Conservation (phyloP, 2,797 vertebrate genomes). For the Lithobates sylvaticus region DNA sequence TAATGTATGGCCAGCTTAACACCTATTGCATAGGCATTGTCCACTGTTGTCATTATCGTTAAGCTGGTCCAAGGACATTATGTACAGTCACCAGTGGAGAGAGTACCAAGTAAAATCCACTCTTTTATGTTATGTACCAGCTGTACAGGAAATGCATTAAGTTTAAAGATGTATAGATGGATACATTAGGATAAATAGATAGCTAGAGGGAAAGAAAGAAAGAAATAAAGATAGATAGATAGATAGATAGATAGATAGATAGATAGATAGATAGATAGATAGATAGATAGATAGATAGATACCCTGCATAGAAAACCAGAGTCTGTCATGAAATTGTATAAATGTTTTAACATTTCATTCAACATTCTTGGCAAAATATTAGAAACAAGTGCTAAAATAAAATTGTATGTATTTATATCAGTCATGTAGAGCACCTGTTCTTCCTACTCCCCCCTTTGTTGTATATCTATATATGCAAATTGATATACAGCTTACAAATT, state of each 20-base stretch:
- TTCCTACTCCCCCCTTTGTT: background rate
- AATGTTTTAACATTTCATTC: too few species aligned
- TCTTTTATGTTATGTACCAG: background rate
- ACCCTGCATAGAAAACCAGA: background rate
- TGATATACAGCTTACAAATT: background rate
- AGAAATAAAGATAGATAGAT: conserved; percentile 59
- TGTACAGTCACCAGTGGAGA: background rate
- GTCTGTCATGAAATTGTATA: too few species aligned
- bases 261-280: conserved; percentile 19
- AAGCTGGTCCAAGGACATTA: background rate
- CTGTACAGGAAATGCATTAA: background rate
- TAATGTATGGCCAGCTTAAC: too few species aligned
- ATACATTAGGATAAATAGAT: too few species aligned
- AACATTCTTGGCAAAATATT: too few species aligned
- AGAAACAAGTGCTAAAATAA: too few species aligned
- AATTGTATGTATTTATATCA: too few species aligned
- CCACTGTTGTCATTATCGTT: background rate
- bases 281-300: conserved; percentile 23
- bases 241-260: conserved; percentile 12
- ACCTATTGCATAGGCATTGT: too few species aligned
- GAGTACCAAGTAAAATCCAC: background rate
- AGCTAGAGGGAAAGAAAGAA: too few species aligned
- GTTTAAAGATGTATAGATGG: background rate
- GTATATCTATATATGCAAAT: background rate
- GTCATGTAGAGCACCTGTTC: background rate